A percentile compares a stretch with the other conserved stretches of the same genome.
Evolutionary conservation across 2,888 invertebrate species (phyloP).

Genomic region (Cataglyphis rosenhaueri): DNA sequence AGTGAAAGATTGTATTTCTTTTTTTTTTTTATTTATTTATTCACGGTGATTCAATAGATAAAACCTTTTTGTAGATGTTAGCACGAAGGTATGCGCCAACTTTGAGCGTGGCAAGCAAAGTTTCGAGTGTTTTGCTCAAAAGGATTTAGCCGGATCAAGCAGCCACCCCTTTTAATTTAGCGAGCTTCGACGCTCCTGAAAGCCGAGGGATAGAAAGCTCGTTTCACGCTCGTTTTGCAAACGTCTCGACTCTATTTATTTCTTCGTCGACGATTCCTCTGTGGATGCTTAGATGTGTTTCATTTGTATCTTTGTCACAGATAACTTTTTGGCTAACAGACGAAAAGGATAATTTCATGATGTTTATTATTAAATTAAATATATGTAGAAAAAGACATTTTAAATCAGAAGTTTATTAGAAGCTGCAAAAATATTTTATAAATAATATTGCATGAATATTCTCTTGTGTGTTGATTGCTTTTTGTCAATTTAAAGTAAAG

Average conservation of each 20-base stretch:
- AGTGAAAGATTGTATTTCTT: conserved; percentile 20
- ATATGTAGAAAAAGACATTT: not conserved
- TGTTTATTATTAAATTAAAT: not conserved
- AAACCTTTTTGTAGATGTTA: conserved; percentile 69
- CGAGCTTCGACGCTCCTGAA: conserved; percentile 68
- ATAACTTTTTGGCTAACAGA: conserved; percentile 24
- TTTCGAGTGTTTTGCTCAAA: conserved; percentile 75
- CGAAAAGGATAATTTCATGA: not conserved
- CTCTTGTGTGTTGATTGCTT: not conserved
- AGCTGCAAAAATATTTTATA: not conserved
- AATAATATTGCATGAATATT: not conserved
- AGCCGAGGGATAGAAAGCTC: conserved; percentile 60
- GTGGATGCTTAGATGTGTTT: conserved; percentile 30
- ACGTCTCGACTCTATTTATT: conserved; percentile 55
- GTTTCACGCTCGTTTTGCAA: conserved; percentile 55
- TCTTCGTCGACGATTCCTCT: conserved; percentile 33
- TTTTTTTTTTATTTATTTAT: conserved; percentile 54
- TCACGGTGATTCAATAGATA: conserved; percentile 60
- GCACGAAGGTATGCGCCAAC: conserved; percentile 60
- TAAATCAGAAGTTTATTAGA: not conserved
- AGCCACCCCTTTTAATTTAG: conserved; percentile 73
- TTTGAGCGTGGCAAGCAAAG: conserved; percentile 65
- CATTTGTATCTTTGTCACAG: conserved; percentile 29
- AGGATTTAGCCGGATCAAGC: conserved; percentile 74
- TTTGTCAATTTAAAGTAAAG: not conserved